Conservation (phyloP, 2,797 vertebrate species). For the Oreochromis grahami region DNA sequence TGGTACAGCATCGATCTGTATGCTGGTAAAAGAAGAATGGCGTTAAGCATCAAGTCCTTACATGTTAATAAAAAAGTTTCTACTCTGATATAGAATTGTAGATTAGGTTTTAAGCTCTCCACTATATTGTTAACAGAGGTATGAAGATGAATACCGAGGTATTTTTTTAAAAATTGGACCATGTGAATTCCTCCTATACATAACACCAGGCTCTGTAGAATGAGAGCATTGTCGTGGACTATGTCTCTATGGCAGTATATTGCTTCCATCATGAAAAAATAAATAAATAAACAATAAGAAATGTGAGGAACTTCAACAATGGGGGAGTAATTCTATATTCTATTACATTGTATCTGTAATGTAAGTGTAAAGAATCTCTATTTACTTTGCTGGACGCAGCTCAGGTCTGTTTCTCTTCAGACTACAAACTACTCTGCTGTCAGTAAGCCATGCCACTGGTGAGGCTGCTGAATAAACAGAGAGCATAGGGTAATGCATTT, state of each 20-base stretch:
- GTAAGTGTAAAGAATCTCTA: neutral
- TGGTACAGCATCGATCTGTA: constrained; percentile 44
- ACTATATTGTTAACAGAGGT: neutral
- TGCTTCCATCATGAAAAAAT: neutral
- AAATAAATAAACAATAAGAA: neutral
- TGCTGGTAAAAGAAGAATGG: constrained; percentile 36
- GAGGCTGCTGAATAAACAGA: constrained; percentile 62
- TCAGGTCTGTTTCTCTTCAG: constrained; percentile 13
- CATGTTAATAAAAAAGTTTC: constrained; percentile 39
- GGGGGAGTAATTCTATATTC: neutral
- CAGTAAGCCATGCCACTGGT: constrained; percentile 32
- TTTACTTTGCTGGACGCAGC: neutral
- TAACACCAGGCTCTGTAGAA: neutral
- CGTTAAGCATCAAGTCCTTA: constrained; percentile 22
- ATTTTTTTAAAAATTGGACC: neutral
- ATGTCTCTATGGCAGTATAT: neutral
- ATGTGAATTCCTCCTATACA: neutral
- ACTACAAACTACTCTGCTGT: constrained; percentile 40
- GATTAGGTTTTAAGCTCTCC: neutral
- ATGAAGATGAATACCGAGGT: neutral
- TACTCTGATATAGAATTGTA: constrained; percentile 2
- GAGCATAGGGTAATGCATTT: constrained; percentile 68
- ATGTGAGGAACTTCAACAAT: neutral
- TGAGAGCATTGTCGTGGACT: neutral
- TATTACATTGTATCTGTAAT: neutral